Base-by-base conservation (phyloP, 1,140 invertebrate species). In the Pogonomyrmex barbatus region DNA sequence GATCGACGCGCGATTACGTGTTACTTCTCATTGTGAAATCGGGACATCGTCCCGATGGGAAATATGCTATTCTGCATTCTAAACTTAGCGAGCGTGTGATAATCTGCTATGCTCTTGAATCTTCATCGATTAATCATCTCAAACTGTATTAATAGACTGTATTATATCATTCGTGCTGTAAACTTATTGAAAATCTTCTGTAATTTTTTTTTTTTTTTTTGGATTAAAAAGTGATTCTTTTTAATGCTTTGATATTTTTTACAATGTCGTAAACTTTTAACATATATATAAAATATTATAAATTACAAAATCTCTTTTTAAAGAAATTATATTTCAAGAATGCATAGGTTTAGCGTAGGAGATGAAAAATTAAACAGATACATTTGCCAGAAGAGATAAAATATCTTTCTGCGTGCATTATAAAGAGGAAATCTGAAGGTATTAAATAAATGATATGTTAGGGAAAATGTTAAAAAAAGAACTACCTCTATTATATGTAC, bases 1-100 rank as follows among this genome's bases (percentile, higher is more conserved):
- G 65, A 81, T 81, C 77, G 63, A 68, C 36, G 36, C 10, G 47
- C 62, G 77, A 79, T 79, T 42, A 24, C 47, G 62, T 33, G n/a
- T 45, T 62, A 62, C 10, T 60, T 42, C 45, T 68, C 77, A 65
- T 68, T 47, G 60, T 50, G 45, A 65, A 78, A 78, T n/a, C 76
- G 12, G 76, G 33, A 65, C 42, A 65, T 10, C 30, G 42, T 33
- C n/a, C 24, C 24, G 24, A 24, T 24, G 45, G 47, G 63, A 54
- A n/a, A 50, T 2, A 36, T 12, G 33, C 39, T 52, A 33, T 42
- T 24, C 17, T 0, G 36, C 9, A 0, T n/a, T 4, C 9, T 42
- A 30, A 68, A 33, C 0, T 12, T 33, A 56, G 36, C 14, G n/a
- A 39, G 5, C 39, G 17, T 63, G 4, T 47, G 30, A 77, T 30